phyloP scores from a whole-genome alignment of 2,797 vertebrate genomes.

The Chaenodraco wilsoni region DNA sequence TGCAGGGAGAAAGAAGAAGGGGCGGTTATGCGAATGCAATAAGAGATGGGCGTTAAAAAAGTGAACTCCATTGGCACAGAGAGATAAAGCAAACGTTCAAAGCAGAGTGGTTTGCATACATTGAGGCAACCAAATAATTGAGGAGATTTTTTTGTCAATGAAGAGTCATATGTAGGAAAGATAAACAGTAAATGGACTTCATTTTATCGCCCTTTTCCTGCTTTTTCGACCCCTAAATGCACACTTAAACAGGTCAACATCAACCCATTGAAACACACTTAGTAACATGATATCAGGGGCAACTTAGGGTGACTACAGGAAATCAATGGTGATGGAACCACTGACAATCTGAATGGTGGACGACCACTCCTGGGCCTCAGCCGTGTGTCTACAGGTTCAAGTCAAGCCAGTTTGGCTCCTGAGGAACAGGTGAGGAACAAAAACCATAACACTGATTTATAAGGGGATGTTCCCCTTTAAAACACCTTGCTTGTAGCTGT shows the following conservation, averaged over 20 bases:
- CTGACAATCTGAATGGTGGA: too few relatives aligned
- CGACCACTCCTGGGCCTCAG: too few relatives aligned
- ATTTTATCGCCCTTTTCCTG: too few relatives aligned
- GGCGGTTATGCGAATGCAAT: slow-evolving; percentile 67
- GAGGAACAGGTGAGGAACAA: slow-evolving; percentile 9
- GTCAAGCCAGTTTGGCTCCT: too few relatives aligned
- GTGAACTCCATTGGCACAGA: slow-evolving; percentile 72
- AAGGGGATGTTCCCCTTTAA: slow-evolving; percentile 34
- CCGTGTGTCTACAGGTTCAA: not conserved
- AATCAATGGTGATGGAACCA: too few relatives aligned
- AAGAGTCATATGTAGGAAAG: not conserved
- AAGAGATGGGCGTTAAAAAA: slow-evolving; percentile 74
- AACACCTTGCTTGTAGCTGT: slow-evolving; percentile 22
- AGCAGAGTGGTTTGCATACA: slow-evolving; percentile 47
- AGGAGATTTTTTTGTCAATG: not conserved
- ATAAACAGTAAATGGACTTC: not conserved
- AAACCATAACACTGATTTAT: slow-evolving; percentile 21
- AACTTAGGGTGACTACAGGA: too few relatives aligned
- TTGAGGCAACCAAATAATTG: not conserved
- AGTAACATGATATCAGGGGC: too few relatives aligned
- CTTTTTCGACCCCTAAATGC: too few relatives aligned
- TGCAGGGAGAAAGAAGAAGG: slow-evolving; percentile 66
- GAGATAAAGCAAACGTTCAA: slow-evolving; percentile 19
- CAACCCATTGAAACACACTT: too few relatives aligned
- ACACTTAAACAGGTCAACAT: too few relatives aligned